A percentile compares a stretch with the other conserved stretches of the same genome.
Evolutionary conservation across 2,113 vertebrate species (phyloP).

Genomic region (Pelecanoides urinatrix): DNA sequence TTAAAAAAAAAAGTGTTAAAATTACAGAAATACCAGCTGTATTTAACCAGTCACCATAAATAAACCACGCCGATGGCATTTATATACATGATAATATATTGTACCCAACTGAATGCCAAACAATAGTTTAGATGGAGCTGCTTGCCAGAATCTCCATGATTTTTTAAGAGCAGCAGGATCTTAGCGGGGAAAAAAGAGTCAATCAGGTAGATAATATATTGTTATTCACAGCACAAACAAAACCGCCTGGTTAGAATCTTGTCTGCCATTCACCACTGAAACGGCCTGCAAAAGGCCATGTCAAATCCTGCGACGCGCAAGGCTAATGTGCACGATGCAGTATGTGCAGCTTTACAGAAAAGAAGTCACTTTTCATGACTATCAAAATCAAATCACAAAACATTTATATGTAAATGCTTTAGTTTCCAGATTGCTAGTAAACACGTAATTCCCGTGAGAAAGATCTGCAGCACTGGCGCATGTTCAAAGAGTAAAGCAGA

Average conservation of each 20-base stretch:
- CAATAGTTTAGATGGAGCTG: neutral
- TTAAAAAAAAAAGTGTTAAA: neutral
- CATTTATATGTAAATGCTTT: neutral
- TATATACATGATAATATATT: neutral
- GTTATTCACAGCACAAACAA: neutral
- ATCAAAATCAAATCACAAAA: neutral
- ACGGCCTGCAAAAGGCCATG: neutral
- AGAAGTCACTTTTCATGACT: neutral
- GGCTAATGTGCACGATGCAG: neutral
- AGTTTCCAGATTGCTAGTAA: neutral
- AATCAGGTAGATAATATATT: neutral
- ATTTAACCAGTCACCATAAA: neutral
- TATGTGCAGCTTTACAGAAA: neutral
- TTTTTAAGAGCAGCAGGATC: neutral
- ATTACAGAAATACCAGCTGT: neutral
- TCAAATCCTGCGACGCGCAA: neutral
- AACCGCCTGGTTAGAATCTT: accelerated
- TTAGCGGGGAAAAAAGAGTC: neutral
- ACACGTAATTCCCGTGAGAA: neutral
- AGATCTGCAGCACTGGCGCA: neutral
- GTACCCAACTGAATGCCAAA: neutral
- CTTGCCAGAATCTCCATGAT: neutral
- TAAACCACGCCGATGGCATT: neutral
- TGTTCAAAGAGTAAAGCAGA: accelerated
- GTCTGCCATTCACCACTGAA: no score